These are phyloP conservation scores for Paramisgurnus dabryanus DNA, from an alignment of 2,113 vertebrate species.

Conservation along the genomic window DNA sequence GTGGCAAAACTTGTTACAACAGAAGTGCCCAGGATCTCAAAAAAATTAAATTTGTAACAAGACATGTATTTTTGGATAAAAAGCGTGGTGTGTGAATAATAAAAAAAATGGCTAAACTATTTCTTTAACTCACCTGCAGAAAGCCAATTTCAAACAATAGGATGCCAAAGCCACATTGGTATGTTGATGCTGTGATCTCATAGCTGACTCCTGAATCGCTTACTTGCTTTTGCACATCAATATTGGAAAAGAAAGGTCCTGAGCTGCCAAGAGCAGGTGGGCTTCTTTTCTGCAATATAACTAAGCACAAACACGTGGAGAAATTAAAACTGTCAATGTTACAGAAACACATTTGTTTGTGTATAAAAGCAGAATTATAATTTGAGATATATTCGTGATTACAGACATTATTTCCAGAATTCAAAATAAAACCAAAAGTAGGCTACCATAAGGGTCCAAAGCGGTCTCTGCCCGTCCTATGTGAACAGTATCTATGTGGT, in stretches of 20 bases:
- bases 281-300: slow-evolving; percentile 60
- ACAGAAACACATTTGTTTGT: too few relatives aligned
- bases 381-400: too few relatives aligned
- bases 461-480: slow-evolving; percentile 72
- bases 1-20: too few relatives aligned
- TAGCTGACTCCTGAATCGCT: slow-evolving; percentile 61
- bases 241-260: slow-evolving; percentile 65
- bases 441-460: slow-evolving; percentile 65
- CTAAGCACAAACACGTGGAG: slow-evolving; percentile 44
- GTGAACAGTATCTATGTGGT: slow-evolving; percentile 78
- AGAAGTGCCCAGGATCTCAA: too few relatives aligned
- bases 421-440: too few relatives aligned
- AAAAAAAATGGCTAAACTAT: too few relatives aligned
- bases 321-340: too few relatives aligned
- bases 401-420: too few relatives aligned
- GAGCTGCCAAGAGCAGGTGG: slow-evolving; percentile 71
- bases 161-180: slow-evolving; percentile 75
- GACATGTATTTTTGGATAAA: too few relatives aligned
- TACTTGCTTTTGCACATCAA: slow-evolving; percentile 65
- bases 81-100: too few relatives aligned
- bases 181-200: slow-evolving; percentile 67
- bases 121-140: slow-evolving; percentile 71
- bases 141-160: slow-evolving; percentile 76
- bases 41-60: too few relatives aligned
- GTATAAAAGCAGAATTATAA: background rate